Evolutionary conservation across 2,888 invertebrate species (phyloP), one percentile per base, ranked within the genome.

Genomic region (Rotaria sp.): DNA sequence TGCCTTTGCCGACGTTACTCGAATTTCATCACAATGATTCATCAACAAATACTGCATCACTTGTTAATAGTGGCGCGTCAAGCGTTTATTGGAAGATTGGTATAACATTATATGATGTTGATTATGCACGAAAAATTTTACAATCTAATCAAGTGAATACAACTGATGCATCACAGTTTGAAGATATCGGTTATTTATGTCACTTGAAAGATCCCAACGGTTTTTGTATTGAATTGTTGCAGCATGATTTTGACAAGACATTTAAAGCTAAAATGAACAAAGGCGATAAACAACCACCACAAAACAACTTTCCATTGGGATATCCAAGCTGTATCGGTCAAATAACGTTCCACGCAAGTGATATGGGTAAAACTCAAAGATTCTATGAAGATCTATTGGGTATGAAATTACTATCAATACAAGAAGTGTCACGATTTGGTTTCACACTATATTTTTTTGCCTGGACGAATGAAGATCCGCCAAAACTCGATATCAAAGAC

Each of bases 151-250:
- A 15, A 50, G 50, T 50, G 18, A 13, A 50, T 50, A 15, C 15
- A 18, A 18, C 18, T 15, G 50, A 18, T 1, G 50, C 50, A 10
- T 50, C 24, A 80, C 75, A 80, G 21, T 80, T 80, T n/a, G 75
- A 80, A 80, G 45, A 80, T 45, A 80, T 80, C 41, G 75, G 75
- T 13, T 80, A 80, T 38, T 3, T 80, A 26, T 80, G 75, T 80
- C 75, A 80, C 13, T 41, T 80, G 45, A 41, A 2, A 24, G 75
- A 80, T 80, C 75, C 75, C 11, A 80, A 80, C 26, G 41, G 18
- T 50, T 50, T 18, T 50, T 50, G 18, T 18, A 50, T 50, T 50
- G 50, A 50, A 50, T 18, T 50, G 15, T 50, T 50, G 18, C 50
- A 50, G 18, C 50, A 50, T 50, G 50, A 50, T 50, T 50, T 50